These are phyloP conservation scores for Pogonomyrmex californicus DNA, from an alignment of 1,140 invertebrate species.

Conservation along the genomic window DNA sequence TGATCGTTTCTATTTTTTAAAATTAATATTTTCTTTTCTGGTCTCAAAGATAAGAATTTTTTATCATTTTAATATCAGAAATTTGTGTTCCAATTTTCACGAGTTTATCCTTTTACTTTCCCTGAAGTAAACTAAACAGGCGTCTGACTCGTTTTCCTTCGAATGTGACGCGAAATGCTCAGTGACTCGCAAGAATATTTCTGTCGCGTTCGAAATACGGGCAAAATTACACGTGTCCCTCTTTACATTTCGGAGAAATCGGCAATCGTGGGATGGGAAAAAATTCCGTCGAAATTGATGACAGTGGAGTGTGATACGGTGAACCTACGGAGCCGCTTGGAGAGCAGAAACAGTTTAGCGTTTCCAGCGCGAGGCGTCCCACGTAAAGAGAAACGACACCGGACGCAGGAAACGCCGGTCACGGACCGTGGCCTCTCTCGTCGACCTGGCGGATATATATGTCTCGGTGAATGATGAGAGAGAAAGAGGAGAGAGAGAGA, in stretches of 20 bases:
- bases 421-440: slow-evolving; percentile 73
- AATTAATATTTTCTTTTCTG: too few species aligned
- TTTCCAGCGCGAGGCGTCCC: slow-evolving; percentile 29
- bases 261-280: background rate
- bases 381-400: slow-evolving; percentile 60
- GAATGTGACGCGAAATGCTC: background rate
- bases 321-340: background rate
- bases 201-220: background rate
- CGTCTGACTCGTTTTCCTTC: background rate
- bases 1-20: too few species aligned
- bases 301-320: background rate
- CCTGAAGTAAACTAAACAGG: background rate
- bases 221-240: background rate
- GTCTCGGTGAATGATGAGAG: slow-evolving; percentile 1
- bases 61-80: background rate
- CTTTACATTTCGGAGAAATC: slow-evolving; percentile 11
- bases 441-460: slow-evolving; percentile 67
- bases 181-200: background rate
- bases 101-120: background rate
- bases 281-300: background rate
- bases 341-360: background rate
- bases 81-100: background rate
- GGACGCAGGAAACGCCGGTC: slow-evolving; percentile 80
- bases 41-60: too few species aligned
- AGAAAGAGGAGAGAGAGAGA: slow-evolving; percentile 32